These are phyloP conservation scores for Monodelphis domestica DNA, from an alignment of 2,797 vertebrate species.

Conservation along the genomic window DNA sequence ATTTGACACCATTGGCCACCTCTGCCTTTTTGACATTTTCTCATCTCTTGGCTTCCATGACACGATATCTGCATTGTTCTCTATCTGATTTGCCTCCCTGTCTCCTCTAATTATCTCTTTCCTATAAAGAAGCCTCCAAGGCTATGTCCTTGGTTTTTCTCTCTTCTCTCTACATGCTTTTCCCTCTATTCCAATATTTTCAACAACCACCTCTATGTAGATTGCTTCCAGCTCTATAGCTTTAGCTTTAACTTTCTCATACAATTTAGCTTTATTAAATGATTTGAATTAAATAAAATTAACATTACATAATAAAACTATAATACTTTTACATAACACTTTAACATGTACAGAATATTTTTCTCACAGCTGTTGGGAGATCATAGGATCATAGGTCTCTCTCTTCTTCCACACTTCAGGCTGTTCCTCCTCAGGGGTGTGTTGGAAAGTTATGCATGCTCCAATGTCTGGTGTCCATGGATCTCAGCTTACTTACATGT, in stretches of 20 bases:
- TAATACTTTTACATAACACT: neutral
- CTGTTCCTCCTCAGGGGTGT: neutral
- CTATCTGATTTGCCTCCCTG: neutral
- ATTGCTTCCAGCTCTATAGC: neutral
- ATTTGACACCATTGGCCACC: neutral
- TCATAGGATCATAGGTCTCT: neutral
- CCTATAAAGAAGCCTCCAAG: neutral
- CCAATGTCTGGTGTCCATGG: neutral
- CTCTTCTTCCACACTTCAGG: neutral
- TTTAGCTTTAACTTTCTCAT: neutral
- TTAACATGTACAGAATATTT: neutral
- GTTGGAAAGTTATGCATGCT: neutral
- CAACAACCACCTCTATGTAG: neutral
- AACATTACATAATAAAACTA: neutral
- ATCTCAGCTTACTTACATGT: neutral
- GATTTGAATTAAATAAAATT: neutral
- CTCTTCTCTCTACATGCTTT: fast-evolving
- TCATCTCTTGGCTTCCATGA: neutral
- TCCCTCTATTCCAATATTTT: neutral
- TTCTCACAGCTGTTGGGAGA: neutral
- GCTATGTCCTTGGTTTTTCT: neutral
- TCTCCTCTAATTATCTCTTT: neutral
- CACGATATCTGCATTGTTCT: neutral
- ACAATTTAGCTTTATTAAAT: neutral
- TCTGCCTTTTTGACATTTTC: neutral